Conservation (phyloP, 2,113 vertebrate genomes). For the Oncorhynchus masou region DNA sequence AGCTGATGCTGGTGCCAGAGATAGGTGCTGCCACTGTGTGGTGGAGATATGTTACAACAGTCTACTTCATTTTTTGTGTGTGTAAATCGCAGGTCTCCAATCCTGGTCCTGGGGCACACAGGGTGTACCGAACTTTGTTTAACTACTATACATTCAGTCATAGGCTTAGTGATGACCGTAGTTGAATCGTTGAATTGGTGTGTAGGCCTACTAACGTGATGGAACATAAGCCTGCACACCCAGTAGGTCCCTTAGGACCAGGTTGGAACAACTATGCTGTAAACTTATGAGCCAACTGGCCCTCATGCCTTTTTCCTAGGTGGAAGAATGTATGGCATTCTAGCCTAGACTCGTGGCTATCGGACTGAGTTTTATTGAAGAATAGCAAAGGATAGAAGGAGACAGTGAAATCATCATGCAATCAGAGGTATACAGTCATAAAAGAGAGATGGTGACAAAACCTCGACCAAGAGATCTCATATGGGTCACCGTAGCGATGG, state of each 20-base stretch:
- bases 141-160: too few species aligned
- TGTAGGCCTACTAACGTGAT: background rate
- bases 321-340: conserved; percentile 55
- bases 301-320: conserved; percentile 48
- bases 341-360: conserved; percentile 20
- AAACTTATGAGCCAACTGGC: conserved; percentile 53
- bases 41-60: conserved; percentile 36
- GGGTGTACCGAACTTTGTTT: too few species aligned
- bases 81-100: too few species aligned
- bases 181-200: background rate
- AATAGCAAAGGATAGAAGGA: conserved; percentile 19
- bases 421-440: background rate
- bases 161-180: too few species aligned
- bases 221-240: background rate
- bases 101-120: too few species aligned
- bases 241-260: background rate
- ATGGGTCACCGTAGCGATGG: conserved; percentile 31
- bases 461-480: conserved; percentile 28
- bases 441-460: conserved; percentile 20
- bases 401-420: background rate
- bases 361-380: conserved; percentile 1
- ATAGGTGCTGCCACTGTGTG: conserved; percentile 38
- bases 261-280: background rate
- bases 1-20: background rate
- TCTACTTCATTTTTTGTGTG: too few species aligned